These are phyloP conservation scores for Catamblyrhynchus diadema DNA, from an alignment of 2,797 vertebrate species.

Conservation along the genomic window DNA sequence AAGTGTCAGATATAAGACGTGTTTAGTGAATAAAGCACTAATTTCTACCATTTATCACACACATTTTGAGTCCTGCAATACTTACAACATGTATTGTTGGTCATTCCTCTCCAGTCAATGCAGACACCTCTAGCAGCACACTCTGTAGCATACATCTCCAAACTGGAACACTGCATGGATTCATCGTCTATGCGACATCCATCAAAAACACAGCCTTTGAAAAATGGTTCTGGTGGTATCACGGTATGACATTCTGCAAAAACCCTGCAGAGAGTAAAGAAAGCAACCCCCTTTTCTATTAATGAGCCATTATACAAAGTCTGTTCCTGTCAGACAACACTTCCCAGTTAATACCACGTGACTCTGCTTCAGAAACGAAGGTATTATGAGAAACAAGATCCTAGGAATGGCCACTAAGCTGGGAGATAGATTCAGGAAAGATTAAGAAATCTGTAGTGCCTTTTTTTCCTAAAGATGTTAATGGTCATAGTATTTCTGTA, in stretches of 20 bases:
- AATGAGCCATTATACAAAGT: not conserved
- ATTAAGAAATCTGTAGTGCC: not conserved
- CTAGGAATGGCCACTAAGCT: not conserved
- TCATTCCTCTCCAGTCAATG: constrained; percentile 71
- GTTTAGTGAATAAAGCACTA: not conserved
- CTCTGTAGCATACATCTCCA: constrained; percentile 75
- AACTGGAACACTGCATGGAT: constrained; percentile 58
- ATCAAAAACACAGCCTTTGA: constrained; percentile 72
- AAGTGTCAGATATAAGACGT: not conserved
- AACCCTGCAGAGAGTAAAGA: constrained; percentile 39
- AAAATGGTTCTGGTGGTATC: constrained; percentile 67
- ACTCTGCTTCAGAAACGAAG: not conserved
- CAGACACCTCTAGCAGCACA: constrained; percentile 68
- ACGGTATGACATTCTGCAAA: constrained; percentile 59
- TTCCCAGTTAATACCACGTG: not conserved
- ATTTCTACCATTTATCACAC: not conserved
- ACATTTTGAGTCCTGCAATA: not conserved
- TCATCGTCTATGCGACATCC: constrained; percentile 7
- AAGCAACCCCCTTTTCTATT: not conserved
- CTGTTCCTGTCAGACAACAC: not conserved
- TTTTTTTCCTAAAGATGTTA: not conserved
- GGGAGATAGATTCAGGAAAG: not conserved
- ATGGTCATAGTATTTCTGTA: not conserved
- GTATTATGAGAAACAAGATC: not conserved
- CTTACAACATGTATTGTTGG: constrained; percentile 73